Conservation (phyloP, 2,888 invertebrate species). For the Enchytraeus crypticus region DNA sequence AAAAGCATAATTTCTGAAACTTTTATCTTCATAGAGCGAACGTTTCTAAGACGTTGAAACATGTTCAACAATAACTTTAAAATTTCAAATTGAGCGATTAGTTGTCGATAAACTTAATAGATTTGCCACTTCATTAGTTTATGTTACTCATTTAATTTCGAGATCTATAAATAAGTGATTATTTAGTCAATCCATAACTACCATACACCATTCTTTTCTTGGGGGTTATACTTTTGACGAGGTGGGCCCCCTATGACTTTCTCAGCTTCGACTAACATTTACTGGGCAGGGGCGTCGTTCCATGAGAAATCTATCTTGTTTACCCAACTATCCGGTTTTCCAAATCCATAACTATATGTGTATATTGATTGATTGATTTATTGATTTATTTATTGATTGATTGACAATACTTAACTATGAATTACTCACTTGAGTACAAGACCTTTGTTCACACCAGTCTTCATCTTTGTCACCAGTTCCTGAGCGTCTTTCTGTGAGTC, state of each 20-base stretch:
- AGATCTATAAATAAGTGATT: background rate
- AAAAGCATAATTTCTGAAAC: too few relatives aligned
- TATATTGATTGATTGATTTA: background rate
- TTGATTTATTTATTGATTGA: background rate
- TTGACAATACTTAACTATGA: background rate
- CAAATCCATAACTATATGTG: background rate
- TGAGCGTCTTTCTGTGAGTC: constrained; percentile 10
- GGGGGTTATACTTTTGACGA: too few relatives aligned
- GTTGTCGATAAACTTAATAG: background rate
- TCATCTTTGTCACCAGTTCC: constrained; percentile 15
- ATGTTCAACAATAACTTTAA: too few relatives aligned
- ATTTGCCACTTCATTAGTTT: background rate
- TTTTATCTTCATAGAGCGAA: too few relatives aligned
- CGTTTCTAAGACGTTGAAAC: too few relatives aligned
- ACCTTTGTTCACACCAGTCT: constrained; percentile 10
- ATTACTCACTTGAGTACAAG: constrained; percentile 13
- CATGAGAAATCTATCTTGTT: too few relatives aligned
- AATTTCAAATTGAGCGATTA: too few relatives aligned
- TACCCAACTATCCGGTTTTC: background rate
- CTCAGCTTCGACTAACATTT: too few relatives aligned
- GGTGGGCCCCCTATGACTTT: too few relatives aligned
- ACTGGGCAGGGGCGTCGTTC: too few relatives aligned
- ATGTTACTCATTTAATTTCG: background rate
- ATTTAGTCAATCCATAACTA: too few relatives aligned
- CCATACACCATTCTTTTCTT: too few relatives aligned